phyloP scores from a whole-genome alignment of 1,140 invertebrate species.

The Megathymus violae region DNA sequence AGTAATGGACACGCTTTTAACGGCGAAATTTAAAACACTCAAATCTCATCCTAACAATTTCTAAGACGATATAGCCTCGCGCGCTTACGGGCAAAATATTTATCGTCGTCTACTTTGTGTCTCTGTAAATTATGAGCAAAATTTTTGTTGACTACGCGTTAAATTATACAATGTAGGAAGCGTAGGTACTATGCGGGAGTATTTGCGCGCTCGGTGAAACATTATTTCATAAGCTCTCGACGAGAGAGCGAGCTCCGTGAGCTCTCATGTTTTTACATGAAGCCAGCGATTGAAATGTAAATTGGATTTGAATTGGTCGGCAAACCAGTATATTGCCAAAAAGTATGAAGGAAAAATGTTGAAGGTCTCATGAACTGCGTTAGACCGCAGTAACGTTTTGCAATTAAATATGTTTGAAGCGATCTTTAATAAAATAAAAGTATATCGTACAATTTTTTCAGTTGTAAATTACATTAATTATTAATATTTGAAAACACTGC shows the following conservation, averaged over 20 bases:
- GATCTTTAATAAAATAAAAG: conserved; percentile 1
- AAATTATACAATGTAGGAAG: conserved; percentile 24
- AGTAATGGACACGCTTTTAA: conserved; percentile 37
- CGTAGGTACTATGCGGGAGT: conserved; percentile 3
- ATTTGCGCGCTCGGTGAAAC: conserved; percentile 28
- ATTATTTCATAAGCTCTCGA: conserved; percentile 55
- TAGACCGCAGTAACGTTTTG: conserved; percentile 41
- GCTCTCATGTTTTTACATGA: conserved; percentile 73
- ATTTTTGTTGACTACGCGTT: conserved; percentile 23
- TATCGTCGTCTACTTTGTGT: conserved; percentile 30
- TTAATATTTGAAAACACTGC: no score
- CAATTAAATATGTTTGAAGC: conserved; percentile 11
- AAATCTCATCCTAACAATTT: conserved; percentile 39
- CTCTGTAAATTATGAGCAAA: conserved; percentile 28
- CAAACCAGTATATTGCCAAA: conserved; percentile 63
- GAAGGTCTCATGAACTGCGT: conserved; percentile 45
- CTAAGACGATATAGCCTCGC: conserved; percentile 24
- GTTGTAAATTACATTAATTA: no score
- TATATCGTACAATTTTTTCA: no score
- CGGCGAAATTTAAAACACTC: conserved; percentile 38
- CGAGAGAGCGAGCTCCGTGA: conserved; percentile 40
- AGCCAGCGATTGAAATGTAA: conserved; percentile 72
- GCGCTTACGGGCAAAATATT: conserved; percentile 32
- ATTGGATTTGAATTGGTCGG: conserved; percentile 68
- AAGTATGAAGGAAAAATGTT: conserved; percentile 48